These are phyloP conservation scores for Pan troglodytes DNA, from an alignment of 2,113 vertebrate genomes.

Conservation along the genomic window NHGRI_mPanTro3-v2.1_pri NC_072414.2:53028001-53028500, in stretches of 20 bases:
- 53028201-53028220: not conserved
- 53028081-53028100: not conserved
- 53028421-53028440: no score
- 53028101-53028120: not conserved
- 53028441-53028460: no score
- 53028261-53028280: not conserved
- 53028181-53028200: not conserved
- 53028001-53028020: not conserved
- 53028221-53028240: not conserved
- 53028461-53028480: no score
- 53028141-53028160: not conserved
- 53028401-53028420: no score
- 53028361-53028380: no score
- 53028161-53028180: not conserved
- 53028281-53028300: no score
- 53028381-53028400: no score
- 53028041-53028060: not conserved
- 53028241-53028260: not conserved
- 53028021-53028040: not conserved
- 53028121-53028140: not conserved
- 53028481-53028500: no score
- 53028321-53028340: not conserved
- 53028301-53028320: not conserved
- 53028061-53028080: not conserved
- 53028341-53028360: no score